phyloP scores from a whole-genome alignment of 2,113 vertebrate genomes.

The Pollimyrus isidori region DNA sequence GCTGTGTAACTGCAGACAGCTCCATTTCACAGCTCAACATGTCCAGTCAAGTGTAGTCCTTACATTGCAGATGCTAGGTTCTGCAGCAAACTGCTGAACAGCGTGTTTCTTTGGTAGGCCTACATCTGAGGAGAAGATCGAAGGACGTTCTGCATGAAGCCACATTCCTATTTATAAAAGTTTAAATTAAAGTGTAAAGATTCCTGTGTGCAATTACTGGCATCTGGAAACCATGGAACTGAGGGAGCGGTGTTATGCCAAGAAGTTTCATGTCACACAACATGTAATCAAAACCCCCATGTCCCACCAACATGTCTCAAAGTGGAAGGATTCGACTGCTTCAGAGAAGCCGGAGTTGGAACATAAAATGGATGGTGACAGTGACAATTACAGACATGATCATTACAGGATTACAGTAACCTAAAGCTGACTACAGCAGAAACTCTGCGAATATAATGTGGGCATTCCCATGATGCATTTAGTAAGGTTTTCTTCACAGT shows the following conservation, averaged over 20 bases:
- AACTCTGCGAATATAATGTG: background rate
- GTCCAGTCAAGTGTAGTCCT: background rate
- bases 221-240: slow-evolving; percentile 14
- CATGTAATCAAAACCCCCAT: background rate
- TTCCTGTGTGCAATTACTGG: slow-evolving; percentile 8
- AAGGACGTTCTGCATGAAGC: background rate
- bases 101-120: background rate
- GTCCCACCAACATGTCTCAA: background rate
- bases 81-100: background rate
- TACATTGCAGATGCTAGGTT: background rate
- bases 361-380: background rate
- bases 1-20: background rate
- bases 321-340: background rate
- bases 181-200: background rate
- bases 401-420: background rate
- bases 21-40: background rate
- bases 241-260: background rate
- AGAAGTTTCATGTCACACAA: slow-evolving; percentile 1
- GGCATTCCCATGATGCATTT: background rate
- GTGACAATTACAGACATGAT: background rate
- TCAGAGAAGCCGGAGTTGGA: background rate
- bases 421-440: background rate
- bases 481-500: background rate
- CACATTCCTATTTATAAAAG: background rate
- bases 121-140: background rate